These are phyloP conservation scores for Leptothorax acervorum DNA, from an alignment of 2,888 invertebrate genomes.

Conservation along the genomic window DNA sequence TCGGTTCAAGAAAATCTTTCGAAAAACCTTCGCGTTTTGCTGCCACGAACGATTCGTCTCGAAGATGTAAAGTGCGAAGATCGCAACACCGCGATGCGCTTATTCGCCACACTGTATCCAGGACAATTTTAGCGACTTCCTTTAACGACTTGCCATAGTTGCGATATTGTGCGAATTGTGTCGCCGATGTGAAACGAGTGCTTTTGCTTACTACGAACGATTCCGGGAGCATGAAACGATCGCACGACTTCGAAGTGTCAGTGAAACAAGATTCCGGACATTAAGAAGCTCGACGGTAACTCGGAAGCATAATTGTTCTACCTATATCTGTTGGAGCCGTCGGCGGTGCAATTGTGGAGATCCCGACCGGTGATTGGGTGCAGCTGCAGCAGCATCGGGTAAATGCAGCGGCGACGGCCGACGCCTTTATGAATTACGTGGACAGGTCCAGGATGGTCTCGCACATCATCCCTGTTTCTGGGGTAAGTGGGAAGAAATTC, in stretches of 20 bases:
- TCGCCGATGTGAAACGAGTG: slow-evolving; percentile 28
- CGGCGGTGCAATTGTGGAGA: slow-evolving; percentile 74
- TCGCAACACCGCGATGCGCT: background rate
- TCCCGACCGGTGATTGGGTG: slow-evolving; percentile 72
- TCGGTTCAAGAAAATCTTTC: background rate
- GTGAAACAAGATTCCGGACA: slow-evolving; percentile 37
- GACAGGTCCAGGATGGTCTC: slow-evolving; percentile 81
- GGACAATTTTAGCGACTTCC: background rate
- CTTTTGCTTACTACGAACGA: background rate
- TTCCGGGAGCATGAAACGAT: slow-evolving; percentile 30
- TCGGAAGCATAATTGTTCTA: background rate
- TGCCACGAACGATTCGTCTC: background rate
- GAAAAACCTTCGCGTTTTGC: background rate
- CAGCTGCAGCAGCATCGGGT: slow-evolving; percentile 74
- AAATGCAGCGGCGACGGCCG: slow-evolving; percentile 77
- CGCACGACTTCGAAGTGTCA: slow-evolving; percentile 43
- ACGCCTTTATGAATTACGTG: slow-evolving; percentile 80
- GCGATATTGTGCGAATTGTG: slow-evolving; percentile 35
- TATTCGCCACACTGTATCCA: background rate
- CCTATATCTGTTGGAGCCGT: background rate
- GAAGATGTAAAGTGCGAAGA: slow-evolving; percentile 21
- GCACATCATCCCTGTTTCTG: slow-evolving; percentile 80
- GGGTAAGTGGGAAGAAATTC: slow-evolving; percentile 74
- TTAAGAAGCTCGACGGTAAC: background rate
- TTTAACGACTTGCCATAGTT: background rate